These are phyloP conservation scores for Epizoanthus stellaris DNA, from an alignment of 92 coral and sea anemone genomes.

Conservation along the genomic window DNA sequence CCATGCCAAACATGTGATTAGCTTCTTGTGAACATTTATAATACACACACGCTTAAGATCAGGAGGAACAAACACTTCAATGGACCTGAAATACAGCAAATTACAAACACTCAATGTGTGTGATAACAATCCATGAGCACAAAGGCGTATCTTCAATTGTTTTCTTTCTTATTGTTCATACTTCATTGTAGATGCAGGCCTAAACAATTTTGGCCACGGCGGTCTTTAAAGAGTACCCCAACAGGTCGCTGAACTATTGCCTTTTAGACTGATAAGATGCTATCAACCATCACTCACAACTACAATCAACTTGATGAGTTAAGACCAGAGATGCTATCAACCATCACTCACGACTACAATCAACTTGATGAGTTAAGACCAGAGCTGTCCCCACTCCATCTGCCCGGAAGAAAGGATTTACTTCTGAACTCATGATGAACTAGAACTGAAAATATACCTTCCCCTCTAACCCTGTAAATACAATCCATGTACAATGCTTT, in stretches of 20 bases:
- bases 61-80: conserved; percentile 85
- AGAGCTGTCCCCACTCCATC: neutral
- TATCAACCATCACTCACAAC: neutral
- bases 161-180: neutral
- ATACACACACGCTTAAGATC: conserved; percentile 75
- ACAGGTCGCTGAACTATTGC: too few relatives aligned
- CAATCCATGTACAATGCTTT: too few relatives aligned
- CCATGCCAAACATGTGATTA: conserved; percentile 92
- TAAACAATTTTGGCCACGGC: too few relatives aligned
- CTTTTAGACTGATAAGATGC: neutral
- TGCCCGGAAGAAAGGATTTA: too few relatives aligned
- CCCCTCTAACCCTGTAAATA: too few relatives aligned
- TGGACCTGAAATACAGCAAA: conserved; percentile 66
- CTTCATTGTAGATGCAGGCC: too few relatives aligned
- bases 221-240: too few relatives aligned
- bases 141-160: neutral
- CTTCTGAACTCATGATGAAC: too few relatives aligned
- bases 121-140: neutral
- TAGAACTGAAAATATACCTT: too few relatives aligned
- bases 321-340: neutral
- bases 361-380: neutral
- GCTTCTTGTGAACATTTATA: conserved; percentile 85
- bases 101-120: neutral
- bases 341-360: neutral
- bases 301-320: neutral